Conservation (phyloP, 2,113 vertebrate species). For the Lanius collurio region DNA sequence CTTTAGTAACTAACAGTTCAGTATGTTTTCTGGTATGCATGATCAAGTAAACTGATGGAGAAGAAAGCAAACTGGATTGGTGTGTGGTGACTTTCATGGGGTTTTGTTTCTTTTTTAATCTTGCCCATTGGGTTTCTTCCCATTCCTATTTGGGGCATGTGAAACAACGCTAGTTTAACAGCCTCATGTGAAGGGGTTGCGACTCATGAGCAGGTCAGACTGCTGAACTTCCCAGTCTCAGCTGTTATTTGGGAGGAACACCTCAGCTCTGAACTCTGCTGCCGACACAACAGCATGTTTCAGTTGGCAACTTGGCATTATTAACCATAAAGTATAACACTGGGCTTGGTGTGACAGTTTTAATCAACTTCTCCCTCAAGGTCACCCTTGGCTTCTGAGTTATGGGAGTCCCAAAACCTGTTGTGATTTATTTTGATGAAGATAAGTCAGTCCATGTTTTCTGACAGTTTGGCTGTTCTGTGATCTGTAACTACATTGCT, state of each 20-base stretch:
- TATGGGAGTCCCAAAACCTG: conserved; percentile 52
- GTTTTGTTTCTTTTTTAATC: neutral
- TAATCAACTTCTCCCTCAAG: conserved; percentile 69
- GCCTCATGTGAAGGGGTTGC: neutral
- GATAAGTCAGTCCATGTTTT: conserved; percentile 56
- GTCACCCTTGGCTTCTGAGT: conserved; percentile 65
- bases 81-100: neutral
- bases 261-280: neutral
- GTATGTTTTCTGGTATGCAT: neutral
- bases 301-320: conserved; percentile 2
- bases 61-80: neutral
- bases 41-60: neutral
- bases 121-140: neutral
- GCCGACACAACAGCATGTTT: neutral
- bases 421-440: conserved; percentile 70
- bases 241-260: neutral
- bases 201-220: neutral
- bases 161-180: neutral
- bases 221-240: neutral
- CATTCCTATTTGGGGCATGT: neutral
- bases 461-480: conserved; percentile 58
- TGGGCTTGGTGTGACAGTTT: conserved; percentile 53
- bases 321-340: conserved; percentile 39
- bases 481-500: conserved; percentile 65
- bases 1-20: neutral